phyloP scores from a whole-genome alignment of 2,888 invertebrate species.

The Sinelater perroti region DNA sequence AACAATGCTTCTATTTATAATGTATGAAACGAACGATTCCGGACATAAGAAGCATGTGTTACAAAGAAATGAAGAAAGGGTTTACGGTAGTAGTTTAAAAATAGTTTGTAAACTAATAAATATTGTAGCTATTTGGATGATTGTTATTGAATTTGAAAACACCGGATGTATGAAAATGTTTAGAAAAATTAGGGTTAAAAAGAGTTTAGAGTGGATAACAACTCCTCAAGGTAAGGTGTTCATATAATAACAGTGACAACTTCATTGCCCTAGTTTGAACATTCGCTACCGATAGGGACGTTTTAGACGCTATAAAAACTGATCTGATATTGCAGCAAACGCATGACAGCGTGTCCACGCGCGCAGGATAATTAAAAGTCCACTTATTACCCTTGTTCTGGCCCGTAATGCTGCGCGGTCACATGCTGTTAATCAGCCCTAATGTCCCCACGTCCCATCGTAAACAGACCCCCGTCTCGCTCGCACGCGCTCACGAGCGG shows the following conservation, averaged over 20 bases:
- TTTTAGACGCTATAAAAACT: constrained; percentile 21
- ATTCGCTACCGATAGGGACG: background rate
- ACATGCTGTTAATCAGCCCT: constrained; percentile 26
- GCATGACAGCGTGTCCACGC: constrained; percentile 20
- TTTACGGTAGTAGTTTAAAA: too few species aligned
- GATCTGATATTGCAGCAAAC: constrained; percentile 23
- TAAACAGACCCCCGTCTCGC: constrained; percentile 24
- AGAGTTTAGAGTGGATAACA: too few species aligned
- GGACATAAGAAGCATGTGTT: too few species aligned
- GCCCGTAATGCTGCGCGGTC: constrained; percentile 21
- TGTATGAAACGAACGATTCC: too few species aligned
- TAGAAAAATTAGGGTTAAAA: too few species aligned
- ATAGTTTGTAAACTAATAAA: too few species aligned
- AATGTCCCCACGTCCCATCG: constrained; percentile 27
- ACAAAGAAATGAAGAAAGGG: too few species aligned
- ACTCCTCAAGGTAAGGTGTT: too few species aligned
- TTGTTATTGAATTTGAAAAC: background rate
- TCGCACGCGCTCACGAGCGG: constrained; percentile 5
- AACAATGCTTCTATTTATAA: too few species aligned
- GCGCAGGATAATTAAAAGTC: constrained; percentile 28
- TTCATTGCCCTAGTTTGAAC: background rate
- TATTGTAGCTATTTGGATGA: too few species aligned
- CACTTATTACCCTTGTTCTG: constrained; percentile 29
- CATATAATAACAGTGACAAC: too few species aligned
- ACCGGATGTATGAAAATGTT: background rate